Conservation (phyloP, 1,140 invertebrate genomes). For the Brachionus rubens region DNA sequence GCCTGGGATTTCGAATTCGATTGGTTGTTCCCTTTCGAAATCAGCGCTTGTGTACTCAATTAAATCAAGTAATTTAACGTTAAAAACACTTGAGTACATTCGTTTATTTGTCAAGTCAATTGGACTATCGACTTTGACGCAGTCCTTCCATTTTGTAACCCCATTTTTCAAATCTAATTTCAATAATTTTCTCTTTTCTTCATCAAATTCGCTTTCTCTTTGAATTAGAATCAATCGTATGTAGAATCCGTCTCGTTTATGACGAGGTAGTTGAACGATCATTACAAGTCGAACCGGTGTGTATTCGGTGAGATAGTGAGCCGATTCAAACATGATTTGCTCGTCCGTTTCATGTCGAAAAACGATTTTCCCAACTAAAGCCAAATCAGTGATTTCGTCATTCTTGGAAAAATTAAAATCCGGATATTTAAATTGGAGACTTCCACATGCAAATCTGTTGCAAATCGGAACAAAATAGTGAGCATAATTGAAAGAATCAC, state of each 20-base stretch:
- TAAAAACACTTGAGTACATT: neutral
- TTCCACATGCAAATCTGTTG: neutral
- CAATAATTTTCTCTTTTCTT: neutral
- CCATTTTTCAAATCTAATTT: neutral
- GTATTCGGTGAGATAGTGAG: constrained; percentile 3
- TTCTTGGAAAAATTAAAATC: neutral
- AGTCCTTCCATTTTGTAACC: neutral
- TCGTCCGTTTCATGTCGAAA: constrained; percentile 9
- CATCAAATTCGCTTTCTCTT: neutral
- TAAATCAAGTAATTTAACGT: neutral
- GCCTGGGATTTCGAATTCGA: neutral
- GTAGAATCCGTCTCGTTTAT: neutral
- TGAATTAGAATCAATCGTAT: neutral
- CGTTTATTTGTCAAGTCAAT: neutral
- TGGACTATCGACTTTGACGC: neutral
- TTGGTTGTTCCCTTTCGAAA: neutral
- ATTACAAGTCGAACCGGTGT: neutral
- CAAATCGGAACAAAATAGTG: neutral
- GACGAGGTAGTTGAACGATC: neutral
- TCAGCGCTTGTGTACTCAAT: neutral
- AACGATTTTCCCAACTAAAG: neutral
- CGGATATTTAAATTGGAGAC: neutral
- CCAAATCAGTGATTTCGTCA: neutral
- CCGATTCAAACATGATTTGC: neutral
- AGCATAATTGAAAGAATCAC: neutral